These are phyloP conservation scores for Holocentrus rufus DNA, from an alignment of 2,797 vertebrate species.

Conservation along the genomic window DNA sequence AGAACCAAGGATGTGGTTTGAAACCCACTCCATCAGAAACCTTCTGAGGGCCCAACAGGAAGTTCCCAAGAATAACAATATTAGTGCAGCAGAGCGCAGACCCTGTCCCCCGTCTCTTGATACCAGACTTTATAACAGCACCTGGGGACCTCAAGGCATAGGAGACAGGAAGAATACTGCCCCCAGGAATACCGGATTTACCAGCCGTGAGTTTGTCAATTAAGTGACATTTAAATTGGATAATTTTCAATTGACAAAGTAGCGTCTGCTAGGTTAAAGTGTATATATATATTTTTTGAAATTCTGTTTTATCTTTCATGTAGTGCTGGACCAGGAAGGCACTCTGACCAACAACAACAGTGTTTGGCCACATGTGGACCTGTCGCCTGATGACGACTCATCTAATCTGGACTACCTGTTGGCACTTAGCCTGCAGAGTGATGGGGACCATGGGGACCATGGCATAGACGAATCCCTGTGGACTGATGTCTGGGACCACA, in stretches of 20 bases:
- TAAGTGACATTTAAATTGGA: neutral
- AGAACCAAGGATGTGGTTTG: conserved; percentile 75
- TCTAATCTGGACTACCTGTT: conserved; percentile 88
- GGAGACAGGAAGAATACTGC: conserved; percentile 71
- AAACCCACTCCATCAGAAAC: conserved; percentile 77
- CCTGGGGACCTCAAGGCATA: conserved; percentile 59
- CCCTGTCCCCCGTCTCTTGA: conserved; percentile 71
- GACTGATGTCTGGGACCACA: conserved; percentile 81
- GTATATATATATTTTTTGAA: neutral
- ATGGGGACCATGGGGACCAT: conserved; percentile 76
- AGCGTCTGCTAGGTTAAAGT: neutral
- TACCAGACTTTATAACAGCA: conserved; percentile 68
- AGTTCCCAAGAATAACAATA: conserved; percentile 73
- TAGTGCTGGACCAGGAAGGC: conserved; percentile 75
- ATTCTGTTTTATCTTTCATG: conserved; percentile 11
- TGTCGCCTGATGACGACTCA: conserved; percentile 77
- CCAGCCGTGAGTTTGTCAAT: conserved; percentile 73
- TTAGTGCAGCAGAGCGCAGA: conserved; percentile 69
- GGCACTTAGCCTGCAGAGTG: conserved; percentile 90
- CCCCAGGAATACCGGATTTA: conserved; percentile 73
- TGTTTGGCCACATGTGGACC: conserved; percentile 54
- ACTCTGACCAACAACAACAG: conserved; percentile 67
- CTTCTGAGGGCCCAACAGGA: conserved; percentile 76
- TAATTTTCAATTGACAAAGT: neutral
- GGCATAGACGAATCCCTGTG: conserved; percentile 75